Evolutionary conservation across 2,797 vertebrate species (phyloP), one percentile per base, ranked within the genome.

Genomic region (Lacerta bilineata): DNA sequence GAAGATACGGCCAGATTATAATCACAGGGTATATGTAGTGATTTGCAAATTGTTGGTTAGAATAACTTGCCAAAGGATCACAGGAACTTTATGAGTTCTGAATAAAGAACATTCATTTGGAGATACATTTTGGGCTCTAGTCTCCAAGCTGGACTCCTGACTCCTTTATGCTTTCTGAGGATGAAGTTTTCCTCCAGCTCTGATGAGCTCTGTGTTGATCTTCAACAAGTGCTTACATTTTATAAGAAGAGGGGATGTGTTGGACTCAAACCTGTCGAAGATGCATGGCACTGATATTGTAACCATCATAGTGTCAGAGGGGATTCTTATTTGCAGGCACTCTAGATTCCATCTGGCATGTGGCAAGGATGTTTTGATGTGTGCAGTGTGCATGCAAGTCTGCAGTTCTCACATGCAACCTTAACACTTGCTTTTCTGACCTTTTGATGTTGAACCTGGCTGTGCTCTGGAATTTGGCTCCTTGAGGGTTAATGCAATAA

Each of bases 1-100:
- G 64, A 78, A 59, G 87, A 78, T 17, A 33, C 29, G 68, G n/a
- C 9, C 66, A 78, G 6, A 83, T 88, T 41, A 84, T 33, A 71
- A 10, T 78, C 11, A 55, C 61, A 72, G 46, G 18, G 68, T 61
- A 61, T 87, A 17, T 74, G 25, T 39, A 36, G 11, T 55, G 39
- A 27, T 61, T 68, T 76, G n/a, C 17, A 39, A 39, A 36, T 64
- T 8, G 66, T 33, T 7, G 23, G 7, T 82, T 41, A 9, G n/a
- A 59, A 84, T 10, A 76, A 11, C 27, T 76, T 66, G 74, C 74
- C 74, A 46, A 6, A 50, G 75, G 39, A 36, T n/a, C 41, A 23
- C 6, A 64, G 50, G 15, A 83, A 25, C 8, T 8, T 66, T 46
- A 9, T 29, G 13, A 76, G 33, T 87, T 25, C 80, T 76, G 55